Evolutionary conservation across 2,113 vertebrate species (phyloP).

Genomic region (Oncorhynchus clarkii): DNA sequence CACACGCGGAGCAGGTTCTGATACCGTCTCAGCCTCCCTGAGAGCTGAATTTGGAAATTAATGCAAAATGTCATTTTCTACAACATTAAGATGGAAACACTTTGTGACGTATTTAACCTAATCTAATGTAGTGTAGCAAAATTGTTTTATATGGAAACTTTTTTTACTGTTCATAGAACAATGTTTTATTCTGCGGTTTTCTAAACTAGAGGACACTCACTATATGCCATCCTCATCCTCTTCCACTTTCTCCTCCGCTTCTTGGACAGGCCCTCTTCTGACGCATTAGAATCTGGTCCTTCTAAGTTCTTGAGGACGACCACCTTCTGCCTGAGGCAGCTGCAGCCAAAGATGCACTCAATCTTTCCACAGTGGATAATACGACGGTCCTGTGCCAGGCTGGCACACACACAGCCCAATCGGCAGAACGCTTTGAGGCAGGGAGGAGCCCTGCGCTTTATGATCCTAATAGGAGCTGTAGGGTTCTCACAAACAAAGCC

Average conservation of each 20-base stretch:
- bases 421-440: constrained; percentile 92
- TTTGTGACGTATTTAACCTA: neutral
- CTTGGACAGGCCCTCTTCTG: constrained; percentile 51
- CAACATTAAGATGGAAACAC: neutral
- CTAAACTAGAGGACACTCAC: constrained; percentile 71
- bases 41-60: constrained; percentile 69
- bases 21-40: constrained; percentile 80
- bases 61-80: neutral
- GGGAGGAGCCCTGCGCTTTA: constrained; percentile 72
- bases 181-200: neutral
- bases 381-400: constrained; percentile 75
- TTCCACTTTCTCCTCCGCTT: constrained; percentile 76
- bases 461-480: constrained; percentile 73
- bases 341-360: constrained; percentile 90
- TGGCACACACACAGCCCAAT: constrained; percentile 89
- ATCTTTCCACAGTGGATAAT: constrained; percentile 84
- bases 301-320: constrained; percentile 82
- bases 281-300: constrained; percentile 57
- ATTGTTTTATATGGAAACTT: neutral
- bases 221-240: constrained; percentile 85
- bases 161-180: neutral
- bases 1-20: constrained; percentile 78
- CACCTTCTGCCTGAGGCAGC: constrained; percentile 89
- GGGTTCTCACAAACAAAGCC: constrained; percentile 81
- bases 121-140: neutral